A percentile compares a stretch with the other conserved stretches of the same genome.
Evolutionary conservation across 2,888 invertebrate genomes (phyloP).

Genomic region (Pachymerium ferrugineum): DNA sequence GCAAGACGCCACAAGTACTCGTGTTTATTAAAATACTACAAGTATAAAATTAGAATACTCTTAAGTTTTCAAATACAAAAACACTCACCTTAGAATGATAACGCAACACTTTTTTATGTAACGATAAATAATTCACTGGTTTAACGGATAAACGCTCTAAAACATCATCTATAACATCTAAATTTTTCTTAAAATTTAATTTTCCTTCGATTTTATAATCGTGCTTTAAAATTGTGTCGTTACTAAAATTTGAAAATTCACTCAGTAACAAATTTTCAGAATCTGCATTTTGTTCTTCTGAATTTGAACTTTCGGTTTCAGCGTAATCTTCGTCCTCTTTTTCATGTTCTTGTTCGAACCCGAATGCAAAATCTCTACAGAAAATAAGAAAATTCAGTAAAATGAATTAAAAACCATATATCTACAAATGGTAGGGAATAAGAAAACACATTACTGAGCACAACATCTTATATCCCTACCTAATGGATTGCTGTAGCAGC

Average conservation of each 20-base stretch:
- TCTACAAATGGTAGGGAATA: neutral
- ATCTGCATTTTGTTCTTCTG: no score
- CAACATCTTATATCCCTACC: slow-evolving; percentile 1
- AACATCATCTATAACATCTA: slow-evolving; percentile 5
- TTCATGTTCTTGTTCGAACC: neutral
- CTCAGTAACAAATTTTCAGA: no score
- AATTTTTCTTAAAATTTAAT: slow-evolving; percentile 8
- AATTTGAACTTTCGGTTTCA: neutral
- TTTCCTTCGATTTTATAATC: neutral
- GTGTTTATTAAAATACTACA: slow-evolving; percentile 41
- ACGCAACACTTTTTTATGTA: neutral
- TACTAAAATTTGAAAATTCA: no score
- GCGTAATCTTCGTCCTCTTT: neutral
- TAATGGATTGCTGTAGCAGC: neutral
- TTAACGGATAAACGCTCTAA: slow-evolving; percentile 19
- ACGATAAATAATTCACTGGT: neutral
- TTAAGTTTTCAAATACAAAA: slow-evolving; percentile 37
- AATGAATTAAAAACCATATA: neutral
- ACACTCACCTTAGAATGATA: neutral
- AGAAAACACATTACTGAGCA: neutral
- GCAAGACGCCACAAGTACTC: slow-evolving; percentile 50
- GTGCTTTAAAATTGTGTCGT: no score
- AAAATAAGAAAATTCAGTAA: neutral
- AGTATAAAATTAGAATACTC: neutral
- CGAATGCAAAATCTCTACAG: neutral